Evolutionary conservation across 1,140 invertebrate genomes (phyloP), one percentile per base, ranked within the genome.

Genomic region (Steinernema khuongi): DNA sequence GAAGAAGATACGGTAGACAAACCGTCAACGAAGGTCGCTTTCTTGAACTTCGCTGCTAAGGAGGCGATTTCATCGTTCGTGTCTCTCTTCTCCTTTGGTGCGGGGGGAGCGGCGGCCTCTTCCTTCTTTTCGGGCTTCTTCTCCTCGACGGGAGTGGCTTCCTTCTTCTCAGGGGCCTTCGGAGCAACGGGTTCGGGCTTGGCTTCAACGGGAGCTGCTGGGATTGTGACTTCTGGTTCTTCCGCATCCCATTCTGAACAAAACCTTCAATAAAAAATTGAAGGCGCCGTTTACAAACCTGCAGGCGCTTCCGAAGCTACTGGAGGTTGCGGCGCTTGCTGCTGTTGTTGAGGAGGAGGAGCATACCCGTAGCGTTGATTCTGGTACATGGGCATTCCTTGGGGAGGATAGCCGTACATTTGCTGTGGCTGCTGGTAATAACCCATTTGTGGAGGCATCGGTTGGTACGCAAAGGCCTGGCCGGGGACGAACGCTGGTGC

Each of bases 401-500:
- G 67, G 19, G 18, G 71, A 22, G 14, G 19, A 11, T 22, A 31
- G 26, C n/a, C 22, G 28, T 22, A 4, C 14, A 67, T 0, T n/a
- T n/a, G 18, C 28, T 68, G 75, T 19, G 70, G 74, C n/a, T 33
- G 44, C 19, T 75, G 73, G 11, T 68, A 7, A 18, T 74, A 19
- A 22, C 44, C 18, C 36, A 41, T 19, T 50, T 71, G 43, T 72
- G 18, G 43, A 2, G 68, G 76, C 30, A 32, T 73, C 26, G 28
- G 75, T 11, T 73, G 73, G 22, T 22, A 72, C 68, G 18, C 43
- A 4, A 36, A 76, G 4, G 43, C 30, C 33, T 75, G 71, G 0
- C 81, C 81, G 14, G 81, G 81, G 0, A 81, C 81, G 68, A 81
- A 81, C 2, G 79, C n/a, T 0, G 4, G 43, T 2, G 81, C 81